A percentile compares a stretch with the other conserved stretches of the same genome.
Evolutionary conservation across 2,113 vertebrate genomes (phyloP).

Genomic region (Nothoprocta perdicaria): DNA sequence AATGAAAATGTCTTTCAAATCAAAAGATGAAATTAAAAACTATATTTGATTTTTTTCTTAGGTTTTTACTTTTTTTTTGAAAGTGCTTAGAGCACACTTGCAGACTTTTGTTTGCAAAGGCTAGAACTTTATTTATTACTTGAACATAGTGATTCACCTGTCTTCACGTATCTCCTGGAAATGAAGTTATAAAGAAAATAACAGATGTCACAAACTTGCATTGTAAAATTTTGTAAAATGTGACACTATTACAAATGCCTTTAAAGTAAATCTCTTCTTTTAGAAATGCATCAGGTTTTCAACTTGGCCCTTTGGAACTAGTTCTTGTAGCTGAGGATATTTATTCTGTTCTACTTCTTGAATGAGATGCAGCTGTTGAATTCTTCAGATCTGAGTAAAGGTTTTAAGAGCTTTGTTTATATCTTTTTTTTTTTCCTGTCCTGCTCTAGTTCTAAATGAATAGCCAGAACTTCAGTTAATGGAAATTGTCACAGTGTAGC

Average conservation of each 20-base stretch:
- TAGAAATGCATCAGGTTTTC: not conserved
- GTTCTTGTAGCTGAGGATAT: conserved; percentile 21
- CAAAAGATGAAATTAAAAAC: not conserved
- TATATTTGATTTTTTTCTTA: not conserved
- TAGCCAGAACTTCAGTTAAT: not conserved
- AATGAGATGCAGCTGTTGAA: conserved; percentile 68
- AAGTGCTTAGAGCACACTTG: not conserved
- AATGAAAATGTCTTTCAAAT: not conserved
- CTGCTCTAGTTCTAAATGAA: not conserved
- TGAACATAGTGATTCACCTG: not conserved
- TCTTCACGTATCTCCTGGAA: not conserved
- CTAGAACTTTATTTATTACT: not conserved
- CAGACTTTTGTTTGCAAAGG: not conserved
- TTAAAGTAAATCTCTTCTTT: not conserved
- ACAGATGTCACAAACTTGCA: not conserved
- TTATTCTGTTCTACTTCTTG: conserved; percentile 46
- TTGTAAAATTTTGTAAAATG: not conserved
- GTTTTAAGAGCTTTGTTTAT: conserved; percentile 46
- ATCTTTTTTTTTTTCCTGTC: not conserved
- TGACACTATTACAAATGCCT: not conserved
- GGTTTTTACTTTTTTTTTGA: not conserved
- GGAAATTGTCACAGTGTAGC: not conserved
- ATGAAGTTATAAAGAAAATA: conserved; percentile 5
- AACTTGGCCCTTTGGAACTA: not conserved
- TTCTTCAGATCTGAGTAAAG: conserved; percentile 60